phyloP scores from a whole-genome alignment of 2,113 vertebrate species.

The Pelodiscus sinensis region DNA sequence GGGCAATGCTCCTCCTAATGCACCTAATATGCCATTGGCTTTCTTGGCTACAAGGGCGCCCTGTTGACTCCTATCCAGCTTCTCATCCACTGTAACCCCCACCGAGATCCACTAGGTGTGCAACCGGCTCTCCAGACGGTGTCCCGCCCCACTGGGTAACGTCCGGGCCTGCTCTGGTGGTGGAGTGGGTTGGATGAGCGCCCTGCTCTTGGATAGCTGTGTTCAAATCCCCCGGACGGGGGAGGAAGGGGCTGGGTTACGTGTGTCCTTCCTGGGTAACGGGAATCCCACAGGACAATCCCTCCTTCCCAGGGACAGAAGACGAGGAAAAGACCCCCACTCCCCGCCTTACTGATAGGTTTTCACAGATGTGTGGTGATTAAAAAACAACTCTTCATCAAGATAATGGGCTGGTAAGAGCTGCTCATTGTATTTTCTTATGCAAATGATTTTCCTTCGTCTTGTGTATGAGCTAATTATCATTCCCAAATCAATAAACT shows the following conservation, averaged over 20 bases:
- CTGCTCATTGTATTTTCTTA: not conserved
- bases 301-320: not conserved
- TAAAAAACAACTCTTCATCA: not conserved
- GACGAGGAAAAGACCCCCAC: not conserved
- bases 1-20: too few species aligned
- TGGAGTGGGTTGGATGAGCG: not conserved
- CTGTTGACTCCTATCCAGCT: too few species aligned
- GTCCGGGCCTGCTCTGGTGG: not conserved
- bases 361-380: not conserved
- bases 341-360: not conserved
- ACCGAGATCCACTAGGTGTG: not conserved
- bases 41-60: too few species aligned
- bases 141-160: too few species aligned
- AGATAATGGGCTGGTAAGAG: not conserved
- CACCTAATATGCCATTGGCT: too few species aligned
- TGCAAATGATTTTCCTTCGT: conserved; percentile 36
- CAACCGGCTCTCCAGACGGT: too few species aligned
- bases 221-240: not conserved
- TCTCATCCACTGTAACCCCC: too few species aligned
- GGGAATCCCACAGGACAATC: not conserved
- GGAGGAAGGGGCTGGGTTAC: not conserved
- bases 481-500: conserved; percentile 47
- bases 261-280: not conserved
- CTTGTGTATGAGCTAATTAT: not conserved
- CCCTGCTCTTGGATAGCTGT: not conserved